A percentile compares a stretch with the other conserved stretches of the same genome.
These are phyloP conservation scores for Rhagoletis zephyria DNA, from an alignment of 1,140 invertebrate genomes.

Conservation along the genomic window DNA sequence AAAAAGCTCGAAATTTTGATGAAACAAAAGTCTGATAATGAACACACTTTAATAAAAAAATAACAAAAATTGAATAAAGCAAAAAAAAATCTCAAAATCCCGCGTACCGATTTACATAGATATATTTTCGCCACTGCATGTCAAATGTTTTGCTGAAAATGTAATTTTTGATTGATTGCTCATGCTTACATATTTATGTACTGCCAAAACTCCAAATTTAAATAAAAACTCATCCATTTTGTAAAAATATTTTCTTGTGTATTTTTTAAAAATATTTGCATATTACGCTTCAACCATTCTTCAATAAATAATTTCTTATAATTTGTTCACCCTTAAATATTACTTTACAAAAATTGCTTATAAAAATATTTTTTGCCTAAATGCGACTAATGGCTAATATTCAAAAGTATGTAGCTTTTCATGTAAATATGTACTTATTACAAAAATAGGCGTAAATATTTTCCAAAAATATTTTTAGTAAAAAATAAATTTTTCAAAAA, in stretches of 20 bases:
- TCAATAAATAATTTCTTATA: conserved; percentile 41
- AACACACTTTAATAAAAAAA: too few relatives aligned
- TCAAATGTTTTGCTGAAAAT: too few relatives aligned
- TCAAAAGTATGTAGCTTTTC: not conserved
- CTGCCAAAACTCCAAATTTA: not conserved
- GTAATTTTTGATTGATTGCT: too few relatives aligned
- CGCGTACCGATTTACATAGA: too few relatives aligned
- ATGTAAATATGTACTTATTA: not conserved
- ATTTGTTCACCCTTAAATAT: not conserved
- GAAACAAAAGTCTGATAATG: too few relatives aligned
- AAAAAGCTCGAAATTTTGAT: too few relatives aligned
- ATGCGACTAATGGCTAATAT: conserved; percentile 34
- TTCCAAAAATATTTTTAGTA: not conserved
- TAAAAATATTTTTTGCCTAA: conserved; percentile 31
- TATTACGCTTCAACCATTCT: conserved; percentile 22
- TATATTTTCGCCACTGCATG: too few relatives aligned
- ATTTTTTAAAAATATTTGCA: conserved; percentile 41
- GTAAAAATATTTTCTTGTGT: conserved; percentile 17
- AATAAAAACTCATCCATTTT: not conserved
- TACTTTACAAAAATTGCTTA: conserved; percentile 27
- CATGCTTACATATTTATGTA: too few relatives aligned
- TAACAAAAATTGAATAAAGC: too few relatives aligned
- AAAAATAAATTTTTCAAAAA: too few relatives aligned
- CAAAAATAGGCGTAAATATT: not conserved
- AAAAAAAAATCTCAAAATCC: too few relatives aligned